Conservation (phyloP, 1,140 invertebrate species). For the Aphaenogaster rudis region DNA sequence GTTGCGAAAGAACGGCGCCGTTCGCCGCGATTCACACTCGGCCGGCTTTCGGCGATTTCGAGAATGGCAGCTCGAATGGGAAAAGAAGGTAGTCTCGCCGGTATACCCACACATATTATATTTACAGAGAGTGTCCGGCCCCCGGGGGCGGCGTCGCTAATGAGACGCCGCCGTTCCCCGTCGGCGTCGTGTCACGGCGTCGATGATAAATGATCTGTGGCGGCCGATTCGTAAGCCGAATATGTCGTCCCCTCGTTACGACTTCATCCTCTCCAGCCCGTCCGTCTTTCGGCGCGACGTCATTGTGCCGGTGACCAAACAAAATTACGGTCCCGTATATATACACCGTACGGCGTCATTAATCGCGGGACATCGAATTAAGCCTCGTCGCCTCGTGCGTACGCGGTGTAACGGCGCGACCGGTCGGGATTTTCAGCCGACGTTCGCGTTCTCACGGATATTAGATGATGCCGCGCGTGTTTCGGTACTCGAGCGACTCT, state of each 20-base stretch:
- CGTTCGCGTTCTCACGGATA: constrained; percentile 55
- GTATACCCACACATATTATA: not conserved
- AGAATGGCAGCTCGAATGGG: constrained; percentile 43
- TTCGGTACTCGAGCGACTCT: constrained; percentile 2
- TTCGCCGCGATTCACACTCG: constrained; percentile 60
- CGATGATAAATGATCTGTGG: constrained; percentile 64
- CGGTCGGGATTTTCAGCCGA: constrained; percentile 46
- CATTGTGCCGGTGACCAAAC: constrained; percentile 61
- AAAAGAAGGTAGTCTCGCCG: not conserved
- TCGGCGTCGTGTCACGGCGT: constrained; percentile 49
- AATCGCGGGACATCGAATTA: constrained; percentile 63
- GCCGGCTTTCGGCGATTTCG: constrained; percentile 67
- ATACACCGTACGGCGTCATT: constrained; percentile 41
- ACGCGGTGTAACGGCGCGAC: constrained; percentile 40
- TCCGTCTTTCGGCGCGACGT: constrained; percentile 21
- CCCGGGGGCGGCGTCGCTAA: constrained; percentile 54
- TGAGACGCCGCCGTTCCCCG: constrained; percentile 49
- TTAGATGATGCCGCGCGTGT: constrained; percentile 33
- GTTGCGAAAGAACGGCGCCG: constrained; percentile 62
- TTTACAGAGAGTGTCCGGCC: not conserved
- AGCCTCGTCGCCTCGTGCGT: constrained; percentile 8
- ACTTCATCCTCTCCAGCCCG: constrained; percentile 54
- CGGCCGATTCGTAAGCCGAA: constrained; percentile 42
- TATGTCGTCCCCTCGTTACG: constrained; percentile 59
- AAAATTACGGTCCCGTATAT: constrained; percentile 43